Conservation (phyloP, 2,797 vertebrate genomes). For the Acestrorhynchus altus region DNA sequence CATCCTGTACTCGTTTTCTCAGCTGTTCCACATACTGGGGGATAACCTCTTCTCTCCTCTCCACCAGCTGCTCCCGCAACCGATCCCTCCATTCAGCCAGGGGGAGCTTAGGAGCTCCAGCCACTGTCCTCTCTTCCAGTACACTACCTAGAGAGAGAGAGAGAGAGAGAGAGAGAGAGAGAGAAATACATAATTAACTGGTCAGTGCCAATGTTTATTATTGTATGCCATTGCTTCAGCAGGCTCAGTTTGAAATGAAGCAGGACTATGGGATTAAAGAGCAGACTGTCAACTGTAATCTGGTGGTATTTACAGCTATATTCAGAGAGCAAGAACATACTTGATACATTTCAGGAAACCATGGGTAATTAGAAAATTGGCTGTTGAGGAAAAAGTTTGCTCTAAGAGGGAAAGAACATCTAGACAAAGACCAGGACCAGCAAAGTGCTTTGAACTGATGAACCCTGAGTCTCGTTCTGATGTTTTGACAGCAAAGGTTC, state of each 20-base stretch:
- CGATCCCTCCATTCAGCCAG: constrained; percentile 43
- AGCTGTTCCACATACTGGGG: constrained; percentile 82
- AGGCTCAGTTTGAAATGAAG: not conserved
- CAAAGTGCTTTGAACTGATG: too few relatives aligned
- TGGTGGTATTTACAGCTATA: not conserved
- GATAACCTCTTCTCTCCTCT: constrained; percentile 75
- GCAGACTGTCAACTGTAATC: not conserved
- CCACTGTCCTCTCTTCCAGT: constrained; percentile 48
- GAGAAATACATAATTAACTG: not conserved
- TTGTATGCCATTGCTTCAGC: not conserved
- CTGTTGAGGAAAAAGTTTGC: not conserved
- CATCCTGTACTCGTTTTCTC: constrained; percentile 83
- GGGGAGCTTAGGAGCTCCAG: constrained; percentile 6
- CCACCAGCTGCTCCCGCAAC: constrained; percentile 67
- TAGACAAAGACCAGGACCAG: too few relatives aligned
- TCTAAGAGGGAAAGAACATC: too few relatives aligned
- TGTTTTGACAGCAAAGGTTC: too few relatives aligned
- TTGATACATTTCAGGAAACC: not conserved
- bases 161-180: constrained; percentile 43
- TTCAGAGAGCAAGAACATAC: not conserved
- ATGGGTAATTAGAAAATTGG: not conserved
- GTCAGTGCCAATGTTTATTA: not conserved
- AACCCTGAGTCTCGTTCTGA: too few relatives aligned
- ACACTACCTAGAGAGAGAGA: constrained; percentile 74
- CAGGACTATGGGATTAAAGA: not conserved